Percentiles rank a stretch among this genome's conserved stretches.
Evolutionary conservation across 2,113 vertebrate genomes (phyloP).

Genomic region (Neotoma lepida): DNA sequence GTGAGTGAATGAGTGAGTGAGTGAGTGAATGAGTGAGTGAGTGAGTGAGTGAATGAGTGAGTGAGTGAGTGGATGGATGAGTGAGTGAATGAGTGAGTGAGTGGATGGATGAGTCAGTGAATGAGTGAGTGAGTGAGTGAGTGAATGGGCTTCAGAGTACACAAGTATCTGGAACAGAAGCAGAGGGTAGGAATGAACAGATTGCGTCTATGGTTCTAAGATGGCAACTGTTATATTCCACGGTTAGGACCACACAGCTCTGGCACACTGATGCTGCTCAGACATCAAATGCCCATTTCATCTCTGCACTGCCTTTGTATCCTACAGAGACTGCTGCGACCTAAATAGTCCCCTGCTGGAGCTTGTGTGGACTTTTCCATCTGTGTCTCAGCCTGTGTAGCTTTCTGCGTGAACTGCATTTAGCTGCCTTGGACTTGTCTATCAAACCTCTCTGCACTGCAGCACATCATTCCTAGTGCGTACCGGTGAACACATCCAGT

Average conservation of each 20-base stretch:
- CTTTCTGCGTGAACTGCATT: background rate
- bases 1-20: too few species aligned
- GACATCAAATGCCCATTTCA: fast-evolving
- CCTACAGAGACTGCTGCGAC: background rate
- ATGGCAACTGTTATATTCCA: fast-evolving
- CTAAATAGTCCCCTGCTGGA: fast-evolving
- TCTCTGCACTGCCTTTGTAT: background rate
- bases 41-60: background rate
- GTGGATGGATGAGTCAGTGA: background rate
- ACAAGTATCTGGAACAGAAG: background rate
- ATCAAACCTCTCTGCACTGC: background rate
- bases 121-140: background rate
- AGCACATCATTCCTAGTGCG: background rate
- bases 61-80: background rate
- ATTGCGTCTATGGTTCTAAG: fast-evolving
- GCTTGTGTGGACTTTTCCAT: fast-evolving
- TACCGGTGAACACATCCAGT: background rate
- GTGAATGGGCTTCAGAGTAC: background rate
- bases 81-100: background rate
- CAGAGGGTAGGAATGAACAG: too few species aligned
- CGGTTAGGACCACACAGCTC: background rate
- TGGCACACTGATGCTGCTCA: fast-evolving
- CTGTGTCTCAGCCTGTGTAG: fast-evolving
- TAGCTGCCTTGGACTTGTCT: background rate
- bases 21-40: background rate